Evolutionary conservation across 1,140 invertebrate genomes (phyloP).

Genomic region (Rhopalosiphum padi): DNA sequence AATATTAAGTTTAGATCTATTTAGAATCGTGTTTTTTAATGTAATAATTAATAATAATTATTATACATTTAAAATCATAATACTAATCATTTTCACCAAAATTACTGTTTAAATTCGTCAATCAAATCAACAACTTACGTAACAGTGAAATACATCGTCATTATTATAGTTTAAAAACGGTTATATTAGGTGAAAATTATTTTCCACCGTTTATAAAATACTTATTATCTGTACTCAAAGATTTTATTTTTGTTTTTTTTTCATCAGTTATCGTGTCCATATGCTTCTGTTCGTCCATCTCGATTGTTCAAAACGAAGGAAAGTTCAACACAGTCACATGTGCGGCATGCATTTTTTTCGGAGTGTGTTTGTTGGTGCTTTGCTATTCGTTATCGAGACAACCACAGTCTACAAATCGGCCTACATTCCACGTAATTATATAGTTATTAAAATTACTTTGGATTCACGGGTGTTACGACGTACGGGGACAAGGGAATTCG

Average conservation of each 20-base stretch:
- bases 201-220: background rate
- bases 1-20: background rate
- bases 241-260: background rate
- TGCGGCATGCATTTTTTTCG: background rate
- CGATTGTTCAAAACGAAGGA: background rate
- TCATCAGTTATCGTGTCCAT: background rate
- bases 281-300: background rate
- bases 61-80: background rate
- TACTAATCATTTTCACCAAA: background rate
- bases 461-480: background rate
- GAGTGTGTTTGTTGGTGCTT: background rate
- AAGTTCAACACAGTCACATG: background rate
- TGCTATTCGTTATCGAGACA: background rate
- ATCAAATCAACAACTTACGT: background rate
- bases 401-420: constrained; percentile 19
- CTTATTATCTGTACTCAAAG: background rate
- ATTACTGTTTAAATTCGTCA: background rate
- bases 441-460: background rate
- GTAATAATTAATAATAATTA: background rate
- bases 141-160: background rate
- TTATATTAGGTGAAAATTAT: background rate
- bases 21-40: background rate
- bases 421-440: constrained; percentile 47
- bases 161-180: background rate
- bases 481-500: no score